These are phyloP conservation scores for Philopotamus ludificatus DNA, from an alignment of 1,140 invertebrate genomes.

Conservation along the genomic window DNA sequence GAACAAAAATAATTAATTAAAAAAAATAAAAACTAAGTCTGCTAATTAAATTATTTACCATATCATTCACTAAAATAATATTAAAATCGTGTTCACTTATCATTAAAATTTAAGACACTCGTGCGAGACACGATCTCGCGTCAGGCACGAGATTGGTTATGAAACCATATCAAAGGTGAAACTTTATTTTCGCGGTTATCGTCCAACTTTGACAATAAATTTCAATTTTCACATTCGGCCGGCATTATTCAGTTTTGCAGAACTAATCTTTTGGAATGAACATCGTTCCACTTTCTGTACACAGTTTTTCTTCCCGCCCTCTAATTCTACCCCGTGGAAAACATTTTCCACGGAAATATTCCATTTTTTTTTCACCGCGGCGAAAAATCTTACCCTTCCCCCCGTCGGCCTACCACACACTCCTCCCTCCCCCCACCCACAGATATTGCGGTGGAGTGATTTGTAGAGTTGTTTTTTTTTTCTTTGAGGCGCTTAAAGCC, in stretches of 20 bases:
- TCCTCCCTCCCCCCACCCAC: background rate
- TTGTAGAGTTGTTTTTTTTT: constrained; percentile 28
- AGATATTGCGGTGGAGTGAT: constrained; percentile 17
- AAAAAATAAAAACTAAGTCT: no score
- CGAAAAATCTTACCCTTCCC: background rate
- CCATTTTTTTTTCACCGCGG: background rate
- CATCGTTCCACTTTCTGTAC: background rate
- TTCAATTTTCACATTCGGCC: constrained; percentile 27
- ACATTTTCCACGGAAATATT: constrained; percentile 9
- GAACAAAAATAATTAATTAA: no score
- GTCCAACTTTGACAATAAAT: constrained; percentile 23
- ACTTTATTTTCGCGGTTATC: constrained; percentile 2
- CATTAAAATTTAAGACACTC: no score
- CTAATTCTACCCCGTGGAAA: constrained; percentile 2
- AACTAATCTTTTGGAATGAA: constrained; percentile 29
- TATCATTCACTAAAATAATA: no score
- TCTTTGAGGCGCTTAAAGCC: background rate
- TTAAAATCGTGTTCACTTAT: no score
- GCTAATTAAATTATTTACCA: no score
- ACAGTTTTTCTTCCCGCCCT: constrained; percentile 14
- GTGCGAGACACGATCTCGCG: no score
- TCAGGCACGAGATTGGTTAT: no score
- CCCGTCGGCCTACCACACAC: no score
- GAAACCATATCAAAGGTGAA: no score
- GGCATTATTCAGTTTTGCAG: constrained; percentile 21